These are phyloP conservation scores for Cryptoprocta ferox DNA, from an alignment of 2,797 vertebrate genomes.

Conservation along the genomic window DNA sequence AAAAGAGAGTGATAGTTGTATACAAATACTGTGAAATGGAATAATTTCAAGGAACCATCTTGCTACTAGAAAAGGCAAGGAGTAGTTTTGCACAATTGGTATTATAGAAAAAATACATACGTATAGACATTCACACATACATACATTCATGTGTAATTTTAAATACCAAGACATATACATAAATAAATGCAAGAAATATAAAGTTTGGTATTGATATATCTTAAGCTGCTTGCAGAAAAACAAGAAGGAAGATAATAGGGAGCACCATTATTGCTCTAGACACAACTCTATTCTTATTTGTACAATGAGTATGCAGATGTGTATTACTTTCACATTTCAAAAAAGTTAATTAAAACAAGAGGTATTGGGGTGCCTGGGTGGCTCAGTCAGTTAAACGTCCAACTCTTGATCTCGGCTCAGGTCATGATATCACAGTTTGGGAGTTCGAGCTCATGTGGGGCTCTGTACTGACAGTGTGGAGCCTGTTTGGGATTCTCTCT, in stretches of 20 bases:
- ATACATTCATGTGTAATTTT: neutral
- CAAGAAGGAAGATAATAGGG: neutral
- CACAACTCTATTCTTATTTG: neutral
- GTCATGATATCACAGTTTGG: no score
- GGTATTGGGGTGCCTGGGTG: no score
- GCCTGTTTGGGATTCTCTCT: no score
- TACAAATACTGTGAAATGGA: neutral
- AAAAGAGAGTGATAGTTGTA: neutral
- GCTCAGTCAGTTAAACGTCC: no score
- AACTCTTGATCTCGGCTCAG: no score
- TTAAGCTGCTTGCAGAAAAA: neutral
- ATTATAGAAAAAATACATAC: neutral
- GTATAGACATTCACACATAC: neutral
- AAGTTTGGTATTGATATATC: neutral
- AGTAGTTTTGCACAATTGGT: neutral
- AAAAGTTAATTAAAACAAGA: neutral
- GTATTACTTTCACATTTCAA: neutral
- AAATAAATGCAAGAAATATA: neutral
- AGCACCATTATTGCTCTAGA: neutral
- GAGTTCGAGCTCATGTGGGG: no score
- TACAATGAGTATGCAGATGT: neutral
- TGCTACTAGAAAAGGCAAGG: neutral
- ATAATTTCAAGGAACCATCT: neutral
- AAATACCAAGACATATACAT: neutral
- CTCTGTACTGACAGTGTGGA: no score